phyloP scores from a whole-genome alignment of 1,140 invertebrate species.

The Neodiprion pinetum region DNA sequence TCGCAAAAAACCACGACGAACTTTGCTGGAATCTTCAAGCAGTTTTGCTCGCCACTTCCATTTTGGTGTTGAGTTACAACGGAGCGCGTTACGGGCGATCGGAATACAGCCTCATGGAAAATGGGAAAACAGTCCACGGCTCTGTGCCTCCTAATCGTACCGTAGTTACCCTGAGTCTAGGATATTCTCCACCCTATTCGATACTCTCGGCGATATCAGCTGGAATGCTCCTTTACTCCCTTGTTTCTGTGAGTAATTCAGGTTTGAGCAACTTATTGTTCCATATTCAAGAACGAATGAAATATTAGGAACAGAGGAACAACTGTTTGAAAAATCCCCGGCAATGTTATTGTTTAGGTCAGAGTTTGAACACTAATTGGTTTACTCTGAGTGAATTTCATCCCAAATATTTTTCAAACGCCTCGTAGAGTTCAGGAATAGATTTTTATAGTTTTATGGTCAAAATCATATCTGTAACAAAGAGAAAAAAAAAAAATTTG shows the following conservation, averaged over 20 bases:
- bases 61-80: conserved; percentile 40
- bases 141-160: conserved; percentile 32
- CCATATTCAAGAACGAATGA: background rate
- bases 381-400: too few relatives aligned
- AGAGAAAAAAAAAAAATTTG: too few relatives aligned
- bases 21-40: background rate
- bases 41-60: conserved; percentile 27
- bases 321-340: too few relatives aligned
- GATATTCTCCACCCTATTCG: conserved; percentile 38
- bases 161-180: conserved; percentile 38
- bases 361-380: too few relatives aligned
- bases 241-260: conserved; percentile 36
- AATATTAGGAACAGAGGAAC: background rate
- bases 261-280: background rate
- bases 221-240: conserved; percentile 43
- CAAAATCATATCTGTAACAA: too few relatives aligned
- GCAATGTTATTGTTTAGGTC: too few relatives aligned
- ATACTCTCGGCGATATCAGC: conserved; percentile 29
- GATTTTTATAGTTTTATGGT: too few relatives aligned
- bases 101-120: conserved; percentile 43
- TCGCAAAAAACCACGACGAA: background rate
- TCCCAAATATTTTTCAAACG: too few relatives aligned
- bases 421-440: too few relatives aligned
- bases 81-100: conserved; percentile 33
- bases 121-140: conserved; percentile 34